Evolutionary conservation across 2,888 invertebrate species (phyloP), one percentile per base, ranked within the genome.

Genomic region (Pseudococcus jackbeardsleyi): DNA sequence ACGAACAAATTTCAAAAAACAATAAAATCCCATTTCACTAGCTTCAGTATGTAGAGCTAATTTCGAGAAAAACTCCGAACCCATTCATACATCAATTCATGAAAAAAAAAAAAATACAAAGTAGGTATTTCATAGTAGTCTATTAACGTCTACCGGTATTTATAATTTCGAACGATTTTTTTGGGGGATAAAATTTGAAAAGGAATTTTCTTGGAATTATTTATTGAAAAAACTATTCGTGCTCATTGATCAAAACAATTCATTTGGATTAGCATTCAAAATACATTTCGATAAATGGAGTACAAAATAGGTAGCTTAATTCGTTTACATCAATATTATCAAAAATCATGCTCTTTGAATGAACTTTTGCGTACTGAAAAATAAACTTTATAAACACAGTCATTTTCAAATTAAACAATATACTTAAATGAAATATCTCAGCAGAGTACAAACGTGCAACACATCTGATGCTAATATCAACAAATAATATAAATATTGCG

Each of bases 101-200:
- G 17, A 33, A 39, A 12, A 72, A 72, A 72, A n/a, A n/a, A n/a
- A n/a, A n/a, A n/a, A n/a, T n/a, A n/a, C n/a, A n/a, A n/a, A n/a
- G n/a, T n/a, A n/a, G n/a, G n/a, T 72, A 72, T 72, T 72, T 72
- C 22, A 33, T 33, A 72, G 72, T 39, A 26, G 26, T 72, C 72
- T 33, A 26, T 39, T 72, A 26, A 72, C 39, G 5, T 33, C 33
- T 72, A 33, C 22, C 22, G 33, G 72, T 72, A 72, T 33, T 15
- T 26, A 33, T 19, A 19, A 64, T 64, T 19, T 19, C 3, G 64
- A 64, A n/a, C n/a, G n/a, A n/a, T n/a, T 19, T 64, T 19, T 19
- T 8, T 7, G 9, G 7, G 0, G 19, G 19, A 64, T 64, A 64
- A 64, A 64, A n/a, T 64, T 64, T 19, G 19, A 19, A 64, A 19